These are phyloP conservation scores for Corapipo altera DNA, from an alignment of 2,113 vertebrate species.

Conservation along the genomic window DNA sequence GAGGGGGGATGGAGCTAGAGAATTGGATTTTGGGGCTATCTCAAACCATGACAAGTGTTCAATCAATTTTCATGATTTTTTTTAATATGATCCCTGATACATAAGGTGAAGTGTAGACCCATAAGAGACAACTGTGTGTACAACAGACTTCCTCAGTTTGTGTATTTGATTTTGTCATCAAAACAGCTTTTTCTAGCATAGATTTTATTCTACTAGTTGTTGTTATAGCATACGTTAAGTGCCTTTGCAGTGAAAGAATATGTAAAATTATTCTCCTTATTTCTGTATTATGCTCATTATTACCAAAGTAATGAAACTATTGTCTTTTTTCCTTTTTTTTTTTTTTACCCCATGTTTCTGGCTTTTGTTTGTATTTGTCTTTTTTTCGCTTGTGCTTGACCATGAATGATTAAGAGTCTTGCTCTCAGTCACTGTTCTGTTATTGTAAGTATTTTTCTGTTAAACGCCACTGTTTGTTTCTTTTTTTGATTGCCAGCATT, in stretches of 20 bases:
- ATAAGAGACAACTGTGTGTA: neutral
- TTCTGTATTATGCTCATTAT: neutral
- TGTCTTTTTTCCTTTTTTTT: neutral
- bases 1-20: too few species aligned
- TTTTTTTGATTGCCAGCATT: neutral
- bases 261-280: neutral
- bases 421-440: neutral
- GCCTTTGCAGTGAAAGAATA: neutral
- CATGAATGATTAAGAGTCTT: neutral
- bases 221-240: neutral
- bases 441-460: neutral
- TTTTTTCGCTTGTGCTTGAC: neutral
- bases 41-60: too few species aligned
- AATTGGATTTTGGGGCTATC: too few species aligned
- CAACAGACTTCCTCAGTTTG: neutral
- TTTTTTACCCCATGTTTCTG: neutral
- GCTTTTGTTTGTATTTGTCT: neutral
- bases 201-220: neutral
- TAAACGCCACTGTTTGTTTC: neutral
- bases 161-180: neutral
- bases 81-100: neutral
- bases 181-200: neutral
- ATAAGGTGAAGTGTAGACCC: neutral
- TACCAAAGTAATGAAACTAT: neutral
- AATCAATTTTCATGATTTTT: neutral